Percentiles rank a stretch among this genome's conserved stretches.
These are phyloP conservation scores for Origma solitaria DNA, from an alignment of 2,113 vertebrate species.

Conservation along the genomic window DNA sequence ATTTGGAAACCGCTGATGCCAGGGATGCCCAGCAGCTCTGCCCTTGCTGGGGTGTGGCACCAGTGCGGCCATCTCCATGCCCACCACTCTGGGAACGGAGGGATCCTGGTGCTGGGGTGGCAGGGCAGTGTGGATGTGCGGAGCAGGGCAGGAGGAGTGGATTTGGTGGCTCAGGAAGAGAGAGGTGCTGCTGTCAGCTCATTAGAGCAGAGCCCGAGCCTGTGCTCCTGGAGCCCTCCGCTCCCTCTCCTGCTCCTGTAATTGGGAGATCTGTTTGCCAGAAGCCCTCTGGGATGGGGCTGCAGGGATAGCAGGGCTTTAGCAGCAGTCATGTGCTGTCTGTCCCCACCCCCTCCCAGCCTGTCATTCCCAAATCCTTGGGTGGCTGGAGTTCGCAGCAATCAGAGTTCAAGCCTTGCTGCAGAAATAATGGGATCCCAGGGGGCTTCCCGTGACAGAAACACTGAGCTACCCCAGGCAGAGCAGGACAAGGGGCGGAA, in stretches of 20 bases:
- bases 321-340: neutral
- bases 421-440: constrained; percentile 8
- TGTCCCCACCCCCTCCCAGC: neutral
- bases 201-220: neutral
- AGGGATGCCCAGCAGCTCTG: neutral
- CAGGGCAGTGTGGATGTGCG: neutral
- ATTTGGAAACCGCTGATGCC: neutral
- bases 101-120: fast-evolving
- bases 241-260: neutral
- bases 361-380: neutral
- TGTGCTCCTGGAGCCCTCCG: neutral
- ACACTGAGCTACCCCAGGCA: neutral
- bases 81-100: fast-evolving
- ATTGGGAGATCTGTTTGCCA: neutral
- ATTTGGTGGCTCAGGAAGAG: neutral
- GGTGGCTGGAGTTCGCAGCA: neutral
- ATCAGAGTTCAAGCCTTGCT: neutral
- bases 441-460: neutral
- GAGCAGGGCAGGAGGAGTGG: neutral
- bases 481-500: neutral
- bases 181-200: neutral
- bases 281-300: neutral
- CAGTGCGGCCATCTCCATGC: neutral
- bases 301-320: neutral
- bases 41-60: too few relatives aligned